Evolutionary conservation across 92 coral and sea anemone genomes (phyloP).

Genomic region (Epizoanthus illoricatus): DNA sequence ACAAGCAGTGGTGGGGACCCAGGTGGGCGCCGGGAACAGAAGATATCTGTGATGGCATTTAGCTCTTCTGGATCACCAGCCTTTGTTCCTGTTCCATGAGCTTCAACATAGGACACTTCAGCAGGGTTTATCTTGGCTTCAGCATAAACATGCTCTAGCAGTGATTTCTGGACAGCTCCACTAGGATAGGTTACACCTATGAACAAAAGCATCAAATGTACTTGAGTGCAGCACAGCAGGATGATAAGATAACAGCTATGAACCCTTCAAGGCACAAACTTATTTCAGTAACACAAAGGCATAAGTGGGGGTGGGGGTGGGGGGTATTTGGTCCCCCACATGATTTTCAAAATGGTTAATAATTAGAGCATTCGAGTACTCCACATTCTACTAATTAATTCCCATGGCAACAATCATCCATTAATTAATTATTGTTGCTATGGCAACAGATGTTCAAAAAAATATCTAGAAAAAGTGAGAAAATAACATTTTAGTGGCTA

Average conservation of each 20-base stretch:
- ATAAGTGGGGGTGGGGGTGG: too few species aligned
- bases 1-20: slow-evolving; percentile 62
- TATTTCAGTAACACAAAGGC: too few species aligned
- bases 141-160: slow-evolving; percentile 72
- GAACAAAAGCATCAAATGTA: neutral
- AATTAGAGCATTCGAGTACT: too few species aligned
- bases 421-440: too few species aligned
- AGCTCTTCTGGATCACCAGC: slow-evolving; percentile 88
- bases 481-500: too few species aligned
- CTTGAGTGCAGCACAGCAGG: neutral
- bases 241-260: neutral
- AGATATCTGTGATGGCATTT: slow-evolving; percentile 68
- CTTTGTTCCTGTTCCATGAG: slow-evolving; percentile 90
- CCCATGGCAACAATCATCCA: too few species aligned
- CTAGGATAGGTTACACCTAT: slow-evolving; percentile 83
- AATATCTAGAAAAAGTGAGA: too few species aligned
- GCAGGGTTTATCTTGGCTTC: slow-evolving; percentile 80
- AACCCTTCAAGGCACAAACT: neutral
- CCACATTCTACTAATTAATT: too few species aligned
- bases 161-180: slow-evolving; percentile 77
- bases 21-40: slow-evolving; percentile 56
- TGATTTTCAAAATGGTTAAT: too few species aligned
- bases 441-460: too few species aligned
- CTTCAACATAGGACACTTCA: slow-evolving; percentile 74
- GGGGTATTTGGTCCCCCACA: too few species aligned